phyloP scores from a whole-genome alignment of 1,140 invertebrate genomes.

The Hermetia illucens region DNA sequence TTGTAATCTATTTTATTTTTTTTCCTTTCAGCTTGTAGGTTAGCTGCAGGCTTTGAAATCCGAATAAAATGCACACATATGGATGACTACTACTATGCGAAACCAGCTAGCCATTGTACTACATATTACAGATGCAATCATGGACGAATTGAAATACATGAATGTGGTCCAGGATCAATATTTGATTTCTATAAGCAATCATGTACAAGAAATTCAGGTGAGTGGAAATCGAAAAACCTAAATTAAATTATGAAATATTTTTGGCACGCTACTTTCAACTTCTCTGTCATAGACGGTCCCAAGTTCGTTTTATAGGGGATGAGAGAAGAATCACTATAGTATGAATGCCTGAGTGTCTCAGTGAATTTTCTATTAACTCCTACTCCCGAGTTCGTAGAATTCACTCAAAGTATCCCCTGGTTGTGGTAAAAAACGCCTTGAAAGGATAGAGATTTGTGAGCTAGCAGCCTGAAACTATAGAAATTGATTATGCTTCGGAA shows the following conservation, averaged over 20 bases:
- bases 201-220: conserved; percentile 9
- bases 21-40: background rate
- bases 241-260: background rate
- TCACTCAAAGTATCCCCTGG: too few species aligned
- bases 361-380: background rate
- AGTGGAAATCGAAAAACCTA: background rate
- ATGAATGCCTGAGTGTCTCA: background rate
- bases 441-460: too few species aligned
- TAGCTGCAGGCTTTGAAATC: background rate
- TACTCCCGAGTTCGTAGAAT: background rate
- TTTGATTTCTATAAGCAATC: conserved; percentile 18
- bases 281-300: too few species aligned
- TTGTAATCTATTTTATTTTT: background rate
- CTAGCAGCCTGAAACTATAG: too few species aligned
- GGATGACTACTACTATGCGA: conserved; percentile 7
- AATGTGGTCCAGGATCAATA: conserved; percentile 12
- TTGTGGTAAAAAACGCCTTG: too few species aligned
- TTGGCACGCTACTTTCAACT: too few species aligned
- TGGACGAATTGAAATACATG: conserved; percentile 8
- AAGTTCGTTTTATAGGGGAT: too few species aligned
- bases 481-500: too few species aligned
- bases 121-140: conserved; percentile 15
- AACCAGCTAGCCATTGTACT: conserved; percentile 12
- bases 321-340: background rate
- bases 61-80: conserved; percentile 5